phyloP scores from a whole-genome alignment of 1,140 invertebrate species.

The Zaprionus camerounensis region DNA sequence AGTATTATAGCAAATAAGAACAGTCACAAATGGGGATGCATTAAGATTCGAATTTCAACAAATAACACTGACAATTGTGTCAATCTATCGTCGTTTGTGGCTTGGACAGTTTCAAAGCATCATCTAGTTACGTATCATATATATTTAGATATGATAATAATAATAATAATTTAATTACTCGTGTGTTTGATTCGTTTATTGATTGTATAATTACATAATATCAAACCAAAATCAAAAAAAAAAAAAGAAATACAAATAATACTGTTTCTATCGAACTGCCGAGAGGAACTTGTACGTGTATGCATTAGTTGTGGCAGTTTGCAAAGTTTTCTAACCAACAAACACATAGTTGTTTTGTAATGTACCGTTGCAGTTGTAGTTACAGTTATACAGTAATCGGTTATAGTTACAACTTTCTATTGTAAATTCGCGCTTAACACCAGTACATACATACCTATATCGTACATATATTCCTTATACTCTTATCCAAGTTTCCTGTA shows the following conservation, averaged over 20 bases:
- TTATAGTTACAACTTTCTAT: conserved; percentile 28
- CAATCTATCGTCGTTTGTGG: conserved; percentile 34
- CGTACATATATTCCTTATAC: conserved; percentile 28
- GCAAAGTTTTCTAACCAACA: conserved; percentile 17
- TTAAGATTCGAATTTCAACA: conserved; percentile 5
- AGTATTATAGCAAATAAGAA: conserved; percentile 4
- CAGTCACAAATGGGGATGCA: conserved; percentile 31
- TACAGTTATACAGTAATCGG: conserved; percentile 12
- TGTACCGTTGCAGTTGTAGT: conserved; percentile 20
- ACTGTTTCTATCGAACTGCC: conserved; percentile 18
- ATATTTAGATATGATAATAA: conserved; percentile 16
- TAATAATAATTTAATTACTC: conserved; percentile 12
- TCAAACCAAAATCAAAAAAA: not conserved
- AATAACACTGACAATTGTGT: not conserved
- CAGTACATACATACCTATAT: conserved; percentile 11
- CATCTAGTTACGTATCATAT: conserved; percentile 32
- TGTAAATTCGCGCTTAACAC: conserved; percentile 32
- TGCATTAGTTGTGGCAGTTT: conserved; percentile 36
- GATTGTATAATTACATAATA: conserved; percentile 21
- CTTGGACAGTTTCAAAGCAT: conserved; percentile 32
- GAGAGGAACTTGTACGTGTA: conserved; percentile 34
- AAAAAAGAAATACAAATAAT: not conserved
- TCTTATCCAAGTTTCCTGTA: conserved; percentile 18
- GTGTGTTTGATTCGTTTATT: conserved; percentile 31
- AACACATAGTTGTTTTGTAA: conserved; percentile 25